Conservation (phyloP, 2,797 vertebrate genomes). For the Ciconia nigra region DNA sequence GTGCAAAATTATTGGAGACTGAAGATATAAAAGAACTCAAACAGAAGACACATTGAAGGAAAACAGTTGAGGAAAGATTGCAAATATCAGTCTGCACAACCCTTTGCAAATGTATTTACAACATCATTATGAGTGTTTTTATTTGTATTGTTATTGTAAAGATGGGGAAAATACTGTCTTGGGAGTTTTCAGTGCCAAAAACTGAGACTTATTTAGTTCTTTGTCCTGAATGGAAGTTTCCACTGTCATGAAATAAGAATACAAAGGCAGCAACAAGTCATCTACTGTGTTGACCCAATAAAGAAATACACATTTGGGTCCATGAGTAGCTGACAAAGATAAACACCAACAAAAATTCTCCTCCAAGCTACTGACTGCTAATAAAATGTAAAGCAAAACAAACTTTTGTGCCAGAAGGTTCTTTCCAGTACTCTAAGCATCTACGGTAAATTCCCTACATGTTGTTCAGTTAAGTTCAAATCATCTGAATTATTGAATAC, state of each 20-base stretch:
- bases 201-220: neutral
- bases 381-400: neutral
- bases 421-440: conserved; percentile 2
- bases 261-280: neutral
- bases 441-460: neutral
- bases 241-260: neutral
- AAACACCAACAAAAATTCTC: neutral
- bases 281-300: neutral
- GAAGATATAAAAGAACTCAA: neutral
- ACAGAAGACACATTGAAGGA: neutral
- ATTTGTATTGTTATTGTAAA: neutral
- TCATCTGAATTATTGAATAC: conserved; percentile 29
- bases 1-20: neutral
- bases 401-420: conserved; percentile 14
- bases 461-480: conserved; percentile 37
- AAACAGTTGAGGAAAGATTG: neutral
- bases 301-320: neutral
- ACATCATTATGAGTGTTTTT: neutral
- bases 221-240: neutral
- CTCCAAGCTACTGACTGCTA: neutral
- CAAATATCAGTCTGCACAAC: neutral
- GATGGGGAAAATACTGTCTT: neutral
- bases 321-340: neutral
- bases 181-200: neutral
- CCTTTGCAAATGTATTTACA: neutral